Conservation (phyloP, 1,140 invertebrate species). For the Matsumurasca onukii region DNA sequence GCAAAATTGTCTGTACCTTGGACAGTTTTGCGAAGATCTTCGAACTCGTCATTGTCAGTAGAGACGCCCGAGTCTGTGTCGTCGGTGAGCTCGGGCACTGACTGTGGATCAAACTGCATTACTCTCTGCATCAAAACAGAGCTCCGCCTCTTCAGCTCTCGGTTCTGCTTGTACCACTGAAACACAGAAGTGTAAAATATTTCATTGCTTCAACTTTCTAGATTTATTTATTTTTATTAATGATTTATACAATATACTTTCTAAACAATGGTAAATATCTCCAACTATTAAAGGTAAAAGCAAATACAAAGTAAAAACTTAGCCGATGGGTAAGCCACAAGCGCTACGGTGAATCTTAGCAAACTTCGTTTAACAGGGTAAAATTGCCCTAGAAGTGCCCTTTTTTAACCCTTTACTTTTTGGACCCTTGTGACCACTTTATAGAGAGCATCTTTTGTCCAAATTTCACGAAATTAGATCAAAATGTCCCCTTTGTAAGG, state of each 20-base stretch:
- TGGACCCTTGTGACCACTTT: no score
- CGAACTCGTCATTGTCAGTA: constrained; percentile 60
- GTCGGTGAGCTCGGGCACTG: constrained; percentile 40
- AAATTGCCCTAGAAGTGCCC: no score
- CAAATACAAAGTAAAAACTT: no score
- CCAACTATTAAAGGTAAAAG: no score
- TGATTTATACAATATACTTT: not conserved
- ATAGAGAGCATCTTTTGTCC: no score
- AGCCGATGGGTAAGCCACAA: no score
- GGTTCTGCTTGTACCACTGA: constrained; percentile 74
- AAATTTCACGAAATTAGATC: no score
- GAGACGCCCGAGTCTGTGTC: constrained; percentile 48
- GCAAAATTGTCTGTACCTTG: constrained; percentile 45
- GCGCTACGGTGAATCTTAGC: no score
- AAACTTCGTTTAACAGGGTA: no score
- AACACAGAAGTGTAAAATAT: no score
- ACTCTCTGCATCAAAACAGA: constrained; percentile 59
- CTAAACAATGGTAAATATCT: not conserved
- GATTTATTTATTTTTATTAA: not conserved
- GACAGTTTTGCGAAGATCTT: constrained; percentile 65
- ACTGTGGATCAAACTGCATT: constrained; percentile 36
- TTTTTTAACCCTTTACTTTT: no score
- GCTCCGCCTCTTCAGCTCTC: constrained; percentile 64
- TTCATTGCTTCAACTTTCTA: not conserved
- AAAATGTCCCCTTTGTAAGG: no score